These are phyloP conservation scores for Aphaenogaster ashmeadi DNA, from an alignment of 1,140 invertebrate species.

Conservation along the genomic window DNA sequence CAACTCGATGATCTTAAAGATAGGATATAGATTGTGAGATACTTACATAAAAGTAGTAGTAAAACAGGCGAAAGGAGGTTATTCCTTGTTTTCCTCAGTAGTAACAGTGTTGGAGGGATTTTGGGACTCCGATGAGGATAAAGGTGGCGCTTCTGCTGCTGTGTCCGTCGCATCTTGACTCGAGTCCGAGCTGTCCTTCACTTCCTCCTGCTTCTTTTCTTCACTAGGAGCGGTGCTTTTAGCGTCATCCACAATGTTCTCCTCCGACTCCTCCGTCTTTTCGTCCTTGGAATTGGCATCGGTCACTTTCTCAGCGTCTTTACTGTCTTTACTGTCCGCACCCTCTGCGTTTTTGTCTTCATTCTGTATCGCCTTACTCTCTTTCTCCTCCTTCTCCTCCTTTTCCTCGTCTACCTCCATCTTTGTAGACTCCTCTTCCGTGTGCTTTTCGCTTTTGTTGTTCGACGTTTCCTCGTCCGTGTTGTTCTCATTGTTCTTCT, in stretches of 20 bases:
- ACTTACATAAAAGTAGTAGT: slow-evolving; percentile 75
- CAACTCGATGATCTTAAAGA: background rate
- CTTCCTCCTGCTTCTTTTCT: slow-evolving; percentile 81
- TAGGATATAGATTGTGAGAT: background rate
- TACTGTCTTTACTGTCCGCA: slow-evolving; percentile 72
- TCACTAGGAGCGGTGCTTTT: slow-evolving; percentile 76
- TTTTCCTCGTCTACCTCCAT: slow-evolving; percentile 84
- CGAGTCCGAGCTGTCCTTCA: slow-evolving; percentile 84
- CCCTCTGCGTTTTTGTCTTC: slow-evolving; percentile 73
- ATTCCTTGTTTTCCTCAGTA: slow-evolving; percentile 85
- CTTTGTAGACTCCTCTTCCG: slow-evolving; percentile 83
- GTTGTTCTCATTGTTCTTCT: slow-evolving; percentile 84
- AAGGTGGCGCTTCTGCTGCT: slow-evolving; percentile 70
- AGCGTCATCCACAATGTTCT: slow-evolving; percentile 79
- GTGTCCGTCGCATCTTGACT: slow-evolving; percentile 84
- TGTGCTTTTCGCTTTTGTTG: slow-evolving; percentile 83
- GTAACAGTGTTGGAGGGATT: slow-evolving; percentile 79
- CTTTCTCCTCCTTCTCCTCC: slow-evolving; percentile 79
- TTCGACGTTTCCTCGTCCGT: slow-evolving; percentile 83
- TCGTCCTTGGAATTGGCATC: slow-evolving; percentile 82
- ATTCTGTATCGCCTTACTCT: slow-evolving; percentile 68
- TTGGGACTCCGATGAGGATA: slow-evolving; percentile 78
- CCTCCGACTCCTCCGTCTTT: slow-evolving; percentile 82
- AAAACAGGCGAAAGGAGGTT: slow-evolving; percentile 81
- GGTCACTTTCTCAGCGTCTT: slow-evolving; percentile 77